A percentile compares a stretch with the other conserved stretches of the same genome.
These are phyloP conservation scores for Manacus vitellinus DNA, from an alignment of 2,113 vertebrate genomes.

Conservation along the genomic window DNA sequence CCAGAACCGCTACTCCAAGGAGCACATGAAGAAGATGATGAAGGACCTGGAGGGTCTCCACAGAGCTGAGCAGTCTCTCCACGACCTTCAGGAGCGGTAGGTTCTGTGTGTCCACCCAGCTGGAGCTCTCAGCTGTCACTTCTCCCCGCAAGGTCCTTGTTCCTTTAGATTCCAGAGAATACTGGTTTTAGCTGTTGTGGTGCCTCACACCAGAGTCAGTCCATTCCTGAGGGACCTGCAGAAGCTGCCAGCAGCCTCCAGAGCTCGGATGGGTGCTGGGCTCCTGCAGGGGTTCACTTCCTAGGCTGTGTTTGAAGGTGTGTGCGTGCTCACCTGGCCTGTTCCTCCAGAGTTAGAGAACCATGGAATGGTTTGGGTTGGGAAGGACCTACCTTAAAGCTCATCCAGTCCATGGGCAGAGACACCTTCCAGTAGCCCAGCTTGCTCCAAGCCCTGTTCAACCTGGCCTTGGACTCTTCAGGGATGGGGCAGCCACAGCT, in stretches of 20 bases:
- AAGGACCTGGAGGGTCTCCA: slow-evolving; percentile 97
- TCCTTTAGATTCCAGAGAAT: background rate
- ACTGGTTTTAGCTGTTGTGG: rapidly evolving
- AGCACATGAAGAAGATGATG: slow-evolving; percentile 99
- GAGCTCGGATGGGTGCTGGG: rapidly evolving
- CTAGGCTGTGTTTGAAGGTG: too few species aligned
- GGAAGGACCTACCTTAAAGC: rapidly evolving
- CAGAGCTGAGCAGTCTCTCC: slow-evolving; percentile 93
- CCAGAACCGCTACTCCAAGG: slow-evolving; percentile 97
- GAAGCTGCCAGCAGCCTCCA: background rate
- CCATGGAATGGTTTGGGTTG: background rate
- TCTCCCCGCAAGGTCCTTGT: rapidly evolving
- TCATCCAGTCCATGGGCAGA: background rate
- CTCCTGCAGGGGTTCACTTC: background rate
- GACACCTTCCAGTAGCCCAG: background rate
- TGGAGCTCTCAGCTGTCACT: rapidly evolving
- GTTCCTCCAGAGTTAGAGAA: background rate
- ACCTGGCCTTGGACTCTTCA: background rate
- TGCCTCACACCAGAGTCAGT: background rate
- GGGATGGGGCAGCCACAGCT: background rate
- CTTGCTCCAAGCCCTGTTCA: background rate
- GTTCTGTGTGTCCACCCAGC: background rate
- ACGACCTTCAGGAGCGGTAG: slow-evolving; percentile 96
- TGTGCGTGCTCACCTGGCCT: background rate
- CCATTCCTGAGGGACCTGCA: background rate